phyloP scores from a whole-genome alignment of 1,140 invertebrate genomes.

The Alviniconcha marisindica region DNA sequence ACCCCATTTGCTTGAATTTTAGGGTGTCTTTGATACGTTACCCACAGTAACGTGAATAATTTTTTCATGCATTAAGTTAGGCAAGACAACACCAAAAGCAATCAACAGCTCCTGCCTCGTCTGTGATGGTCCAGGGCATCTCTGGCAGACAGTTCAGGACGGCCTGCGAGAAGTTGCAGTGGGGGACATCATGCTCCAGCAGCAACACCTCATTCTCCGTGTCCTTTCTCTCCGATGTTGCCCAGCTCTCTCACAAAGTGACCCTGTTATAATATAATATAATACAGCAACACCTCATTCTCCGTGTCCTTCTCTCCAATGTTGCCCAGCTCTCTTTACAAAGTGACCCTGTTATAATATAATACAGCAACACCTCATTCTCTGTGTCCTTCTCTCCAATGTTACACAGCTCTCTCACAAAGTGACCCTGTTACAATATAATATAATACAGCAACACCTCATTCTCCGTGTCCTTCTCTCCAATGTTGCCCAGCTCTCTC shows the following conservation, averaged over 20 bases:
- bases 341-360: background rate
- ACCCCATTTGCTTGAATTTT: no score
- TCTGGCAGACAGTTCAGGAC: constrained; percentile 95
- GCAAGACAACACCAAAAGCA: no score
- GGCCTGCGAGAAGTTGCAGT: constrained; percentile 94
- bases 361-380: no score
- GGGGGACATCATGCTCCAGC: constrained; percentile 97
- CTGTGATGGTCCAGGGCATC: constrained; percentile 92
- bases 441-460: no score
- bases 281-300: constrained; percentile 93
- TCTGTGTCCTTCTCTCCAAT: background rate
- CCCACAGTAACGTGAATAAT: no score
- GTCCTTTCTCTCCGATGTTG: constrained; percentile 85
- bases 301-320: constrained; percentile 92
- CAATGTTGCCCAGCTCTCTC: background rate
- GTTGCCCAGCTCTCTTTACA: constrained; percentile 66
- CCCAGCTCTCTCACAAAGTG: constrained; percentile 77
- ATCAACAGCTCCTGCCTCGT: constrained; percentile 79
- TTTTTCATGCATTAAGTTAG: no score
- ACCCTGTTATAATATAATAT: constrained; percentile 78
- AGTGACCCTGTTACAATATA: background rate
- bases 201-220: constrained; percentile 96
- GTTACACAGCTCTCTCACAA: background rate
- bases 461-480: no score
- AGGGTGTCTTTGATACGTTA: no score